These are phyloP conservation scores for Perdix hodgsoniae DNA, from an alignment of 2,797 vertebrate genomes.

Conservation along the genomic window DNA sequence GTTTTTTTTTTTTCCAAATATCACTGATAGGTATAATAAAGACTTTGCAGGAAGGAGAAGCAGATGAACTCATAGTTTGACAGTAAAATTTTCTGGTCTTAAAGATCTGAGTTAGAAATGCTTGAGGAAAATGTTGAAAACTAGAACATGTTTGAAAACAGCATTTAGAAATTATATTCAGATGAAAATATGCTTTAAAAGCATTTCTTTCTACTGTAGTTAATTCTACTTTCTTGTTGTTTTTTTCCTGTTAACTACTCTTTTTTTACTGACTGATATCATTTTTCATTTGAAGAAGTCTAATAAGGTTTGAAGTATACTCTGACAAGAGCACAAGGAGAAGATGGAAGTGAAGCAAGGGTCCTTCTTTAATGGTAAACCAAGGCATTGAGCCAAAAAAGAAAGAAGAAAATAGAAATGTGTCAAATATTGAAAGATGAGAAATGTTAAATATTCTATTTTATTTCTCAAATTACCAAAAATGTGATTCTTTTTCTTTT, in stretches of 20 bases:
- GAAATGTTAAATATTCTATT: neutral
- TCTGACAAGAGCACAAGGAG: neutral
- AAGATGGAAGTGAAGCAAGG: neutral
- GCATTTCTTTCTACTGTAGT: neutral
- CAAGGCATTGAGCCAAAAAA: neutral
- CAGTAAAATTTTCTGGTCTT: neutral
- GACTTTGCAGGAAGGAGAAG: neutral
- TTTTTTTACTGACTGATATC: neutral
- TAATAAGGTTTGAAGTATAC: neutral
- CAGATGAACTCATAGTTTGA: neutral
- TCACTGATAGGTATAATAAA: neutral
- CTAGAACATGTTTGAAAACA: neutral
- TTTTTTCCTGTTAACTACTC: neutral
- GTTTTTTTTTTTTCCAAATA: neutral
- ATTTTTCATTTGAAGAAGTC: neutral
- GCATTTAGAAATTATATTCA: neutral
- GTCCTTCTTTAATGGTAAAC: neutral
- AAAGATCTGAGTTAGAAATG: neutral
- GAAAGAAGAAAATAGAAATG: neutral
- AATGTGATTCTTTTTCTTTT: neutral
- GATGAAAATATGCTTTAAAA: neutral
- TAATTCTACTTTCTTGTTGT: neutral
- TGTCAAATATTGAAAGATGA: neutral
- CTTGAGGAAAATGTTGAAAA: neutral
- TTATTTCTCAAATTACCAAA: neutral